Base-by-base conservation (phyloP, 2,888 invertebrate species). In the Fragum sueziense region DNA sequence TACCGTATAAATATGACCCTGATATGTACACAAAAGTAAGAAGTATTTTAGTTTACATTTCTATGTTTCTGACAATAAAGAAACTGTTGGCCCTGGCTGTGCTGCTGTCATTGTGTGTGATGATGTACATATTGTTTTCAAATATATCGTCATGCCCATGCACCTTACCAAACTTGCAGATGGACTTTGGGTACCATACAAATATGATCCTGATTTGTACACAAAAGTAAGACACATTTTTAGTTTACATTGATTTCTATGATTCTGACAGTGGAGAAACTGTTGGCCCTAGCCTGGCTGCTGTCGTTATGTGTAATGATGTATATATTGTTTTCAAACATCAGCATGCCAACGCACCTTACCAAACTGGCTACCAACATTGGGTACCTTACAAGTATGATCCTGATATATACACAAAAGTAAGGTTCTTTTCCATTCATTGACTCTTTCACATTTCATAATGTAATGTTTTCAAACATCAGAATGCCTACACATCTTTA, bases 171-270 rank as follows among this genome's bases (percentile, higher is more conserved):
- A 61, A 27, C 33, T 68, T 7, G 47, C 51, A 31, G 70, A 51
- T n/a, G 69, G 72, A 3, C 70, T 33, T n/a, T 81, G 81, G 81
- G 27, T 61, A 31, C 81, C 77, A 11, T 81, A 81, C 62, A 57
- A 33, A 9, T 57, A 47, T 25, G 41, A 69, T 25, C 14, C 22
- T 20, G 51, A 72, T n/a, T 62, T 52, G 34, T 59, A 76, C 20
- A 25, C 69, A 20, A 68, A 80, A 74, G 80, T 80, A 29, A n/a
- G n/a, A n/a, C n/a, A n/a, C n/a, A n/a, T n/a, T n/a, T n/a, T n/a
- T n/a, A n/a, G n/a, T n/a, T n/a, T n/a, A n/a, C n/a, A n/a, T n/a
- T n/a, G n/a, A n/a, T n/a, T n/a, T n/a, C n/a, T n/a, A n/a, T n/a
- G n/a, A n/a, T n/a, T 22, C 29, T 68, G 41, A 27, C 68, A n/a